Percentiles rank a stretch among this genome's conserved stretches.
Conservation (phyloP, 23 tunicate genomes). For the Phallusia fumigata region DNA sequence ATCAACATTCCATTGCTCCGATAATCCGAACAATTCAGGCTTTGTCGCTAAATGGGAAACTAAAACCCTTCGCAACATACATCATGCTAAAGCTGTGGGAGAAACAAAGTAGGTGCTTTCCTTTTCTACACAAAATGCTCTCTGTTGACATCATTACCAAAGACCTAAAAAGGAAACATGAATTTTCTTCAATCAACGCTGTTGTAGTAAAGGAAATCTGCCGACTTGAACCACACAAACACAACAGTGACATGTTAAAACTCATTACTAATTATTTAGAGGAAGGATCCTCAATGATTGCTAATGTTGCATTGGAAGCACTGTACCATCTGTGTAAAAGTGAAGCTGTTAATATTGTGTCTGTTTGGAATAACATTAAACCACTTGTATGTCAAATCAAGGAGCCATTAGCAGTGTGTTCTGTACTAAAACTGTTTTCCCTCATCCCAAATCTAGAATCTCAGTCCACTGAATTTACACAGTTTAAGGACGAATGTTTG, state of each 20-base stretch:
- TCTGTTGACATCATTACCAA: not conserved
- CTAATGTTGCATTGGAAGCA: constrained; percentile 37
- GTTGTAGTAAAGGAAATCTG: constrained; percentile 44
- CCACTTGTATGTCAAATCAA: not conserved
- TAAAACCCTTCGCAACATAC: constrained; percentile 31
- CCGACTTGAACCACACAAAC: constrained; percentile 25
- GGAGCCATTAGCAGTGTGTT: not conserved
- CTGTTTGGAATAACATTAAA: constrained; percentile 34
- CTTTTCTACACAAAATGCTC: constrained; percentile 48
- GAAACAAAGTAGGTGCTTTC: constrained; percentile 61
- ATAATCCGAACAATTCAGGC: constrained; percentile 43
- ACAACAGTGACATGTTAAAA: constrained; percentile 53
- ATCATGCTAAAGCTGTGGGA: constrained; percentile 52
- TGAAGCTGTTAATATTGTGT: constrained; percentile 37
- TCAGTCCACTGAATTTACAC: not conserved
- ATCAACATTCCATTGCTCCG: constrained; percentile 34
- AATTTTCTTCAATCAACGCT: constrained; percentile 18
- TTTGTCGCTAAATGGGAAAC: constrained; percentile 1
- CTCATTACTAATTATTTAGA: not conserved
- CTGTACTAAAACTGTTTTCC: constrained; percentile 40
- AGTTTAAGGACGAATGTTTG: constrained; percentile 27
- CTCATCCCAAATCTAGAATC: constrained; percentile 31
- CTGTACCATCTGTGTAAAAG: constrained; percentile 30
- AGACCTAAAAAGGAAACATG: not conserved
- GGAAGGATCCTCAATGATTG: not conserved